Percentiles rank a stretch among this genome's conserved stretches.
Conservation (phyloP, 2,113 vertebrate species). For the Centrocercus urophasianus region DNA sequence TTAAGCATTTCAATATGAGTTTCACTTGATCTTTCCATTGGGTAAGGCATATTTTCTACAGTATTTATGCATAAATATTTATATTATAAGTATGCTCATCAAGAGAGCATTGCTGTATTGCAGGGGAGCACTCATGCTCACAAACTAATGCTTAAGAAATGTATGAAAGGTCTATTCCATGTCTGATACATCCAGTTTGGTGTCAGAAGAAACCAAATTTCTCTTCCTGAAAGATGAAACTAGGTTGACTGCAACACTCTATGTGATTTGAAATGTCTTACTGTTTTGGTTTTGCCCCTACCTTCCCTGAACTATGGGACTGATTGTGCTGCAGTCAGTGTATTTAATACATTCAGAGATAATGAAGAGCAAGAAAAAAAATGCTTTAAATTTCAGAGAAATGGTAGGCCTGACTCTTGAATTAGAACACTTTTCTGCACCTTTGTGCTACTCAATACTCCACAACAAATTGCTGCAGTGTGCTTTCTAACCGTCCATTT, state of each 20-base stretch:
- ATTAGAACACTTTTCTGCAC: neutral
- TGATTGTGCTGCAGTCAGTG: neutral
- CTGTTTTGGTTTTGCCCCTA: neutral
- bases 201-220: constrained; percentile 41
- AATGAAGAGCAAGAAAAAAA: neutral
- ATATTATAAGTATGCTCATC: constrained; percentile 5
- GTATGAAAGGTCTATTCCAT: constrained; percentile 39
- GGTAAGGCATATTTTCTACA: neutral
- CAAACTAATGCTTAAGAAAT: neutral
- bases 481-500: neutral
- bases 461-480: neutral
- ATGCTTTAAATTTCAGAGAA: neutral
- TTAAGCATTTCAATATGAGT: constrained; percentile 25
- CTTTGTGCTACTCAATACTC: neutral
- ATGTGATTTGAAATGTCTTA: neutral
- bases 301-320: constrained; percentile 13
- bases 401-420: neutral
- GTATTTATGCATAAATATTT: neutral
- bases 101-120: constrained; percentile 23
- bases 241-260: neutral
- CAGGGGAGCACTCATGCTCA: neutral
- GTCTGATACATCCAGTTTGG: neutral
- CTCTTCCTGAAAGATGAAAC: constrained; percentile 24
- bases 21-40: neutral
- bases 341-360: neutral